Evolutionary conservation across 2,113 vertebrate species (phyloP).

Genomic region (Microcebus jonahi): DNA sequence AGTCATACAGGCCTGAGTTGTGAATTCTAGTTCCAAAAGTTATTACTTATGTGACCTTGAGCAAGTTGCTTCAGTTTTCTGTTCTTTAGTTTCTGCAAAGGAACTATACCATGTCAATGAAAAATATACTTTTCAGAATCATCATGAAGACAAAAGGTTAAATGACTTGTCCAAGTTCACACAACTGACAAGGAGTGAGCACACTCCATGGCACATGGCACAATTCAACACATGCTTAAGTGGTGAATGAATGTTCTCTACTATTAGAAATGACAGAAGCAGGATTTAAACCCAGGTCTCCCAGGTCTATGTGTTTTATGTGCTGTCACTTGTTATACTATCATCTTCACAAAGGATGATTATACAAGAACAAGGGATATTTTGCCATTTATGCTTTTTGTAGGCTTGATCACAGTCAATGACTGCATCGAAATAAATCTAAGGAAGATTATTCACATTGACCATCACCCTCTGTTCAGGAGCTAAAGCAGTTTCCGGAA

Average conservation of each 20-base stretch:
- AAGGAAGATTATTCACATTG: not conserved
- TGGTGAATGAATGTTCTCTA: not conserved
- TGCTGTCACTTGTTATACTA: not conserved
- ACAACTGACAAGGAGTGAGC: not conserved
- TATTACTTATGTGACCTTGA: not conserved
- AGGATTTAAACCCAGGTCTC: not conserved
- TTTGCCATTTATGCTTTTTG: not conserved
- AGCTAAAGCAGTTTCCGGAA: not conserved
- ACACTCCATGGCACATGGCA: fast-evolving
- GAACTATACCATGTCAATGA: not conserved
- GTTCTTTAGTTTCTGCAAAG: not conserved
- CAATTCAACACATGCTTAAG: not conserved
- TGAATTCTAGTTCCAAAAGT: not conserved
- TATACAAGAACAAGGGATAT: not conserved
- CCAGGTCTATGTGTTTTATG: not conserved
- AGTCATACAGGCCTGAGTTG: not conserved
- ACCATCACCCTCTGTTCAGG: not conserved
- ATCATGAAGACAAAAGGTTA: not conserved
- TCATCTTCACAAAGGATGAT: not conserved
- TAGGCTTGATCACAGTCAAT: not conserved
- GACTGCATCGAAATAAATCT: not conserved
- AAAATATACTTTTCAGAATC: not conserved
- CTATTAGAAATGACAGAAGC: not conserved
- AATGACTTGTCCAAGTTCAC: not conserved
- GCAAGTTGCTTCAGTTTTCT: not conserved